These are phyloP conservation scores for Dipus sagitta DNA, from an alignment of 2,797 vertebrate species.

Conservation along the genomic window DNA sequence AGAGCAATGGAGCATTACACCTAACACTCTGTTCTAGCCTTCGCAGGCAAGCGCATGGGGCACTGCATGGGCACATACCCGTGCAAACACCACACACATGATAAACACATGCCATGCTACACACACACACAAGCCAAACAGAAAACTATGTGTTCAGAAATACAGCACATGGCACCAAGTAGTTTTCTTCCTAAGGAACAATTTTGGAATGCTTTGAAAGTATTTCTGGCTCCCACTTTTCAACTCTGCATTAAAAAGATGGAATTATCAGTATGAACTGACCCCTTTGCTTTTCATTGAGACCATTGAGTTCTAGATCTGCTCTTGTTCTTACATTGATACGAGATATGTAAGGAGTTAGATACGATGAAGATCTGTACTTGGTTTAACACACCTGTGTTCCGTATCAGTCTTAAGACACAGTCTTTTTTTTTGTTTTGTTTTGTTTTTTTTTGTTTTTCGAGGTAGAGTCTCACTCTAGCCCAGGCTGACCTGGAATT, in stretches of 20 bases:
- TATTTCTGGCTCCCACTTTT: neutral
- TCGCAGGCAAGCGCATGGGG: no score
- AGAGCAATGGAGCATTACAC: no score
- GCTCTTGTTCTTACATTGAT: neutral
- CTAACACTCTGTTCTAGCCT: no score
- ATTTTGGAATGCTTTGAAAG: slow-evolving; percentile 28
- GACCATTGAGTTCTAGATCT: neutral
- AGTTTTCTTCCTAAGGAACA: neutral
- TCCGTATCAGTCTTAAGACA: neutral
- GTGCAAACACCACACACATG: neutral
- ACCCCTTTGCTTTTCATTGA: slow-evolving; percentile 6
- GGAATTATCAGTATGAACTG: neutral
- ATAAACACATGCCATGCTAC: neutral
- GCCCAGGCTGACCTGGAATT: no score
- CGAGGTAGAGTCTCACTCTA: no score
- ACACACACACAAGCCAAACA: neutral
- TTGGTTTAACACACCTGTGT: neutral
- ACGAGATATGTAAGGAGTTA: neutral
- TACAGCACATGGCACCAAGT: neutral
- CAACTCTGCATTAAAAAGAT: neutral
- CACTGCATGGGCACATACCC: neutral
- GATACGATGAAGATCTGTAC: neutral
- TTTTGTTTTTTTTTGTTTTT: no score
- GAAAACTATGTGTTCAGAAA: neutral
- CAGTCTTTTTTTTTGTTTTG: no score